A percentile compares a stretch with the other conserved stretches of the same genome.
Evolutionary conservation across 2,797 vertebrate genomes (phyloP).

Genomic region (Tamandua tetradactyla): DNA sequence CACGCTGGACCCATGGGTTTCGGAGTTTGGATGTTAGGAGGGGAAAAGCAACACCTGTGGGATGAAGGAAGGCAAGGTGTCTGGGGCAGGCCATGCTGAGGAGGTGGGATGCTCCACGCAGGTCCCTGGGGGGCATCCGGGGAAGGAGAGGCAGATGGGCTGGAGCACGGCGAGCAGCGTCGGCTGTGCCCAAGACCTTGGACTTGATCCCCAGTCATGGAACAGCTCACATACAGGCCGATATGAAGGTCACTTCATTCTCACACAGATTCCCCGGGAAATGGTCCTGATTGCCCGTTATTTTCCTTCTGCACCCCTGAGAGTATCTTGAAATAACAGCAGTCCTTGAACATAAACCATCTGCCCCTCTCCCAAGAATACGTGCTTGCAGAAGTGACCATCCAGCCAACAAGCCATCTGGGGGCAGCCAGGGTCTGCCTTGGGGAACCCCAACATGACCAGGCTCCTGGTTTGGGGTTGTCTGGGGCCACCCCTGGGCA

Average conservation of each 20-base stretch:
- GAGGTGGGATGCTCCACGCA: background rate
- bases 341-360: background rate
- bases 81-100: background rate
- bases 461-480: background rate
- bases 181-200: background rate
- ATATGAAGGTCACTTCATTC: background rate
- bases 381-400: background rate
- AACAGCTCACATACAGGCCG: background rate
- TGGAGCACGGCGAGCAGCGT: too few species aligned
- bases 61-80: too few species aligned
- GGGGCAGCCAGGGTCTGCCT: background rate
- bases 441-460: too few species aligned
- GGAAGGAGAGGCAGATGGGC: rapidly evolving
- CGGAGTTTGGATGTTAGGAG: background rate
- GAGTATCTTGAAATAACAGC: background rate
- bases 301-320: background rate
- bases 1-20: background rate
- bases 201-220: background rate
- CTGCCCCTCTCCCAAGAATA: background rate
- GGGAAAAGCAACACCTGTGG: background rate
- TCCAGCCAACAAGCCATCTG: background rate
- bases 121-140: background rate
- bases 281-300: rapidly evolving
- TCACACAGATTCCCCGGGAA: background rate
- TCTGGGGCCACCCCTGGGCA: background rate